phyloP scores from a whole-genome alignment of 2,797 vertebrate genomes.

The Amniataba percoides region DNA sequence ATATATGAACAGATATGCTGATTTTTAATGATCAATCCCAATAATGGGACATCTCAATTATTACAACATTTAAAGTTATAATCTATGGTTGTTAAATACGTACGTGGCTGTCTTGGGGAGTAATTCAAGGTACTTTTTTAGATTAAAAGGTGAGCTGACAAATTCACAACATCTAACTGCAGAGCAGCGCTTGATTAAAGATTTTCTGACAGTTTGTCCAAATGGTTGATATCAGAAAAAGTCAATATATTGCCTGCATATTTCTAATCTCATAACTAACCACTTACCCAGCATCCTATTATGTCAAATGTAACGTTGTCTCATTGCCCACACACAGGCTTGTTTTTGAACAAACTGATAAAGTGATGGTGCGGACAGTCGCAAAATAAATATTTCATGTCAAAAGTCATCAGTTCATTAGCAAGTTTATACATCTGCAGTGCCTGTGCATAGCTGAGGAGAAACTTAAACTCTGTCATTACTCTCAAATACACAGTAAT shows the following conservation, averaged over 20 bases:
- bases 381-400: conserved; percentile 7
- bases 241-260: conserved; percentile 6
- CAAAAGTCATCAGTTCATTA: conserved; percentile 5
- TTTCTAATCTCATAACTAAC: conserved; percentile 16
- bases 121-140: neutral
- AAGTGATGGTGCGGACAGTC: conserved; percentile 12
- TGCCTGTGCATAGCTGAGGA: neutral
- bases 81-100: neutral
- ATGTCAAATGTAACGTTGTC: conserved; percentile 42
- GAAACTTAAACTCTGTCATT: neutral
- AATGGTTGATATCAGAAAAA: conserved; percentile 22
- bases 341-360: conserved; percentile 31
- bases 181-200: neutral
- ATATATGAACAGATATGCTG: conserved; percentile 6
- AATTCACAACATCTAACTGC: conserved; percentile 24
- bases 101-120: neutral
- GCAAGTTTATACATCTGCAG: neutral
- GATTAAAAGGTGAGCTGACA: neutral
- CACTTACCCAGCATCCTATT: conserved; percentile 11
- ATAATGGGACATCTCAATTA: neutral
- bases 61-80: neutral
- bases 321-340: conserved; percentile 15
- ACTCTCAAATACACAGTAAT: neutral
- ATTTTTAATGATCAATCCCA: conserved; percentile 6
- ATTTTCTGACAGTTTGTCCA: conserved; percentile 22